phyloP scores from a whole-genome alignment of 2,888 invertebrate genomes.

The Mimumesa dahlbomi region DNA sequence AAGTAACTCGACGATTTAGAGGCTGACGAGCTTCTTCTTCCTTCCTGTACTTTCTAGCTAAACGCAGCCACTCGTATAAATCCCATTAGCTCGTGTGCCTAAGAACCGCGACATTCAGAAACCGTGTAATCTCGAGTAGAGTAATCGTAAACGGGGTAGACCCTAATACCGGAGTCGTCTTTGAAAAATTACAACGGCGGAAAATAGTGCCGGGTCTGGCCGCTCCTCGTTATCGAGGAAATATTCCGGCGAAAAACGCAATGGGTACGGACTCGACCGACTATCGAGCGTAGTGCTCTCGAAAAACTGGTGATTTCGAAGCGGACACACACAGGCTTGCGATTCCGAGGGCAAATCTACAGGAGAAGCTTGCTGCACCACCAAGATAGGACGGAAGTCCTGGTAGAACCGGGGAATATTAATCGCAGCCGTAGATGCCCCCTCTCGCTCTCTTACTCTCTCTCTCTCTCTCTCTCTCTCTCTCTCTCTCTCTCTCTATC shows the following conservation, averaged over 20 bases:
- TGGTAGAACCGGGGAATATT: slow-evolving; percentile 72
- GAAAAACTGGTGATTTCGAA: too few relatives aligned
- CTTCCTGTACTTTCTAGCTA: slow-evolving; percentile 22
- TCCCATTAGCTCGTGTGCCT: slow-evolving; percentile 6
- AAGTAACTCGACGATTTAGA: slow-evolving; percentile 20
- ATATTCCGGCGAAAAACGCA: neutral
- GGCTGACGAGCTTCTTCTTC: slow-evolving; percentile 37
- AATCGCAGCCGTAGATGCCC: slow-evolving; percentile 72
- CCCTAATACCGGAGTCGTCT: too few relatives aligned
- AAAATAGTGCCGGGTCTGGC: too few relatives aligned
- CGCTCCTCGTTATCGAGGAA: too few relatives aligned
- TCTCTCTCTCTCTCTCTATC: slow-evolving; percentile 10
- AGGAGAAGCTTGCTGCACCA: slow-evolving; percentile 8
- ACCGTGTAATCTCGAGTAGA: neutral
- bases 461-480: slow-evolving; percentile 12
- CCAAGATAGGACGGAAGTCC: slow-evolving; percentile 61
- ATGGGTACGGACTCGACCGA: too few relatives aligned
- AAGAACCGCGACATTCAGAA: neutral
- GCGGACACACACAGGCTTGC: neutral
- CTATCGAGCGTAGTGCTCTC: too few relatives aligned
- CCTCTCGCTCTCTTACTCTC: slow-evolving; percentile 21
- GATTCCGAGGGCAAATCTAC: neutral
- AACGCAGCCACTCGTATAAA: slow-evolving; percentile 33
- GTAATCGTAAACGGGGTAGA: too few relatives aligned
- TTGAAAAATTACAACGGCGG: too few relatives aligned